These are phyloP conservation scores for Xenus cinereus DNA, from an alignment of 2,113 vertebrate species.

Conservation along the genomic window DNA sequence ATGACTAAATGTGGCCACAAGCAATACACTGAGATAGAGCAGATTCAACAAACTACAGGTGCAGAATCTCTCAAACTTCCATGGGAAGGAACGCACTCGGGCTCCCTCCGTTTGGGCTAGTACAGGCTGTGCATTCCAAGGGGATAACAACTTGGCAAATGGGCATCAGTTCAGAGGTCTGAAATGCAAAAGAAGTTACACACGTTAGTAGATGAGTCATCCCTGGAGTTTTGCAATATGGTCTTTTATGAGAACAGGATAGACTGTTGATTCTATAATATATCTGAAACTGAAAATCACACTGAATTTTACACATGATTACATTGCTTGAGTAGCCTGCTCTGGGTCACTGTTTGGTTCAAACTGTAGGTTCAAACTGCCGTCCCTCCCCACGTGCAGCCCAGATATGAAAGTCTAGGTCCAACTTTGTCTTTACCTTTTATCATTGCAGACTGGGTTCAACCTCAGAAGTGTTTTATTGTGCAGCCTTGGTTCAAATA, in stretches of 20 bases:
- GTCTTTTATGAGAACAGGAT: neutral
- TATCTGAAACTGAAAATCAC: neutral
- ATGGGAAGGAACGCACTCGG: fast-evolving
- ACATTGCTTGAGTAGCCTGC: neutral
- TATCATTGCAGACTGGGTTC: neutral
- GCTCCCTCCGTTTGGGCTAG: neutral
- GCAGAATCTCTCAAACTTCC: neutral
- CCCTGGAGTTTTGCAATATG: neutral
- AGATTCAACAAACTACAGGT: neutral
- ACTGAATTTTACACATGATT: neutral
- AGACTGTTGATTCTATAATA: neutral
- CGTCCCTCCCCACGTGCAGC: neutral
- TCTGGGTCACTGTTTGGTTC: neutral
- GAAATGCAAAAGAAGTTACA: neutral
- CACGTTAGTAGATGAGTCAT: neutral
- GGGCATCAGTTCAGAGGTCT: neutral
- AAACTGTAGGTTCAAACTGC: neutral
- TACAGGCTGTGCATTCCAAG: neutral
- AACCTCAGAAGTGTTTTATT: neutral
- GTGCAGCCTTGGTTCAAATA: neutral
- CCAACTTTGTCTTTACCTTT: neutral
- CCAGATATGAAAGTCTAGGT: neutral
- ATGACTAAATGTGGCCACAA: neutral
- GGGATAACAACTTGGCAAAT: neutral
- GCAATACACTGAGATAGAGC: neutral